A percentile compares a stretch with the other conserved stretches of the same genome.
Evolutionary conservation across 2,888 invertebrate species (phyloP).

Genomic region (Alitta virens): DNA sequence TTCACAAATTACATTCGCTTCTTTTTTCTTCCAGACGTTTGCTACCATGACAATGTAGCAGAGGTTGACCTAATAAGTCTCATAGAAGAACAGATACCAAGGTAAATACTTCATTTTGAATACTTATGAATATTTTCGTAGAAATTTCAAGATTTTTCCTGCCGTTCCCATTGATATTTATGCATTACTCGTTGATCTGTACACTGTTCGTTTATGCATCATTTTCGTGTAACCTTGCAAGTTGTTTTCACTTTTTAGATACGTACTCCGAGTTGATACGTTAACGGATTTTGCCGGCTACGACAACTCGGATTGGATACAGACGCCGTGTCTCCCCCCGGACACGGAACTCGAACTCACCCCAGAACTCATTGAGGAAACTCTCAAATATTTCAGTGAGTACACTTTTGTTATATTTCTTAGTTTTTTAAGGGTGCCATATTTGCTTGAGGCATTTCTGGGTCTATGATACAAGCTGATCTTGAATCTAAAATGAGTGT

Average conservation of each 20-base stretch:
- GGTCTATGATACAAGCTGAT: no score
- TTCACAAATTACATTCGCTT: no score
- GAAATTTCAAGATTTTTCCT: no score
- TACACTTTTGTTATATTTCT: no score
- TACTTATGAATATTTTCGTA: slow-evolving; percentile 63
- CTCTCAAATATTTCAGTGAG: slow-evolving; percentile 96
- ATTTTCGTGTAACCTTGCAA: no score
- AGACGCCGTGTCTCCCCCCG: slow-evolving; percentile 78
- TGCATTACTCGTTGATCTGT: no score
- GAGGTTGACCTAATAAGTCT: slow-evolving; percentile 27
- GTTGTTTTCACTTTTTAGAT: slow-evolving; percentile 73
- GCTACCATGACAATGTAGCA: slow-evolving; percentile 12
- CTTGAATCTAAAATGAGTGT: no score
- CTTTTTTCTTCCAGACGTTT: slow-evolving; percentile 6
- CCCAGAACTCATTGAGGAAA: slow-evolving; percentile 92
- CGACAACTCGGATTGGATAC: slow-evolving; percentile 77
- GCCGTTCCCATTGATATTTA: no score
- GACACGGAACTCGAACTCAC: slow-evolving; percentile 67
- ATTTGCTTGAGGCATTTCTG: no score
- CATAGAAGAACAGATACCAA: slow-evolving; percentile 66
- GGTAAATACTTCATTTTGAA: slow-evolving; percentile 57
- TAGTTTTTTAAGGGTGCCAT: no score
- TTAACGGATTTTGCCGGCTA: slow-evolving; percentile 81
- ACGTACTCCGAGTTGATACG: slow-evolving; percentile 89
- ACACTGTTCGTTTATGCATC: no score